Evolutionary conservation across 37 sponge, comb jelly and placozoan genomes (phyloP), one percentile per base, ranked within the genome.

Genomic region (Geodia barretti): DNA sequence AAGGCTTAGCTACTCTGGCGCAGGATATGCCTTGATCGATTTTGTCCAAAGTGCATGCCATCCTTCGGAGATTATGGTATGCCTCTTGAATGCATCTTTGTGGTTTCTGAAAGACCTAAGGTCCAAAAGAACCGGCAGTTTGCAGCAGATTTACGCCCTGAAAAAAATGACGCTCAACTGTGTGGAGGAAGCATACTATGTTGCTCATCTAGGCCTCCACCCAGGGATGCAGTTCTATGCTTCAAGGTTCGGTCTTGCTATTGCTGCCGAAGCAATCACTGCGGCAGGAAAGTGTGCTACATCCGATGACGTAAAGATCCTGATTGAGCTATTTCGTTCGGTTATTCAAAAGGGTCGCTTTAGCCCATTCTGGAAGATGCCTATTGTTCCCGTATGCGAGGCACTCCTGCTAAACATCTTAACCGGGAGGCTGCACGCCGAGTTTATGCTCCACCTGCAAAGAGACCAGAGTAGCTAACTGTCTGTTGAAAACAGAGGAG

Each of bases 201-300:
- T 87, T 28, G 76, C 88, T 1, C 54, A 60, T 9, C 26, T 71
- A 24, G 32, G 26, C 47, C 72, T 92, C 0, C 84, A 87, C 39
- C 92, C 88, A 30, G 92, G 83, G 2, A 92, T 92, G 92, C 80
- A 83, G 70, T 32, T 86, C 30, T 87, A 92, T 42, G 79, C 79
- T 2, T 65, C 65, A 38, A 84, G 85, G 35, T 29, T 87, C 1
- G 60, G 24, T 39, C 32, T 92, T 38, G 81, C 63, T 1, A 35
- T 72, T 1, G 58, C 70, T 37, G 2, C 26, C 34, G 1, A 5
- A 68, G 4, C 34, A 29, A 70, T 74, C 21, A 20, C 83, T 25
- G 61, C 73, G 8, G 40, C 60, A 2, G 60, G 30, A 8, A n/a
- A 0, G 29, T 0, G 40, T 3, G 58, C 40, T 1, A 78, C 81